Evolutionary conservation across 2,797 vertebrate species (phyloP).

Genomic region (Pogoniulus pusillus): DNA sequence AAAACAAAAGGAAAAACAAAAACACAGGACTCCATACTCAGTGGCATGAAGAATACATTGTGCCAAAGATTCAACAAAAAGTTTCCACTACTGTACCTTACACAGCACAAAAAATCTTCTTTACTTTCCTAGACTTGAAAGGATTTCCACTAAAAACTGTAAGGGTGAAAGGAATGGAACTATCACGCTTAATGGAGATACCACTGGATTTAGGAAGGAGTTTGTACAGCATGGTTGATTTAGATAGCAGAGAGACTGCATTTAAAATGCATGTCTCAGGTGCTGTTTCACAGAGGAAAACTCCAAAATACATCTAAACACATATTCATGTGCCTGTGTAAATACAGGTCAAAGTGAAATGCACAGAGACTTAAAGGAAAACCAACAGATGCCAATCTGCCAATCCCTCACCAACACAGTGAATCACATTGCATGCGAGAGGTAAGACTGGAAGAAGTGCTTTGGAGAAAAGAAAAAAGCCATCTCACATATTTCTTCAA

Average conservation of each 20-base stretch:
- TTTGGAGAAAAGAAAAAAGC: too few relatives aligned
- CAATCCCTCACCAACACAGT: background rate
- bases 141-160: background rate
- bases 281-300: background rate
- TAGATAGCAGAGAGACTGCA: background rate
- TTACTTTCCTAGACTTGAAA: background rate
- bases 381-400: background rate
- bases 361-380: background rate
- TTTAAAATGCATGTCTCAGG: background rate
- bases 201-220: background rate
- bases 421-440: background rate
- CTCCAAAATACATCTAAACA: background rate
- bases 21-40: background rate
- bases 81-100: background rate
- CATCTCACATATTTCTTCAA: background rate
- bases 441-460: background rate
- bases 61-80: background rate
- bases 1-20: background rate
- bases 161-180: background rate
- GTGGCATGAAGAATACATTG: background rate
- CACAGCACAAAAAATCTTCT: background rate
- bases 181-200: accelerated
- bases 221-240: background rate
- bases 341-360: background rate
- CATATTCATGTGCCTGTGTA: background rate